Evolutionary conservation across 2,797 vertebrate species (phyloP), one percentile per base, ranked within the genome.

Genomic region (Eupleurogrammus muticus): DNA sequence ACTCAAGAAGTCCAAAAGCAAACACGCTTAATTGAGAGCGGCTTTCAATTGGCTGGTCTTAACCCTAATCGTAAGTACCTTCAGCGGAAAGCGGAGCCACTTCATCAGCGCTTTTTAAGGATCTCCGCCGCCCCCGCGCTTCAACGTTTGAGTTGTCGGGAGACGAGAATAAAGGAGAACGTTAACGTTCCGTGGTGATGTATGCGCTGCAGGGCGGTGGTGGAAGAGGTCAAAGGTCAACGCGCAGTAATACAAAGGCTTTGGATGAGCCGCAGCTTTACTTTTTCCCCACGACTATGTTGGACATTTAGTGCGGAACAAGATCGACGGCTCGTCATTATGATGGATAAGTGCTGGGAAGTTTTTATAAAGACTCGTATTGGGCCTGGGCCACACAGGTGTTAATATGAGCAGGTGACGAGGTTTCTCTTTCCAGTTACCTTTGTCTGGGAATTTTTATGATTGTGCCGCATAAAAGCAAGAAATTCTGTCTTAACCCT

Each of bases 331-430:
- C 56, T 77, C 66, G 57, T 84, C 76, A 69, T 32, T 10, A 52
- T 85, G 83, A 90, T 9, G 84, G 87, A 81, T 81, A 84, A 20
- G 57, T 40, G 65, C 21, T 54, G 51, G 34, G 44, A 57, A 65
- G 57, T 12, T 17, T 70, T 70, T 21, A 59, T 21, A n/a, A n/a
- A n/a, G n/a, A n/a, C n/a, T n/a, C n/a, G n/a, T n/a, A n/a, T n/a
- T n/a, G n/a, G n/a, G n/a, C n/a, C n/a, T n/a, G n/a, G n/a, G n/a
- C n/a, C 44, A 85, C 70, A 74, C 78, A 53, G 66, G 51, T 77
- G 76, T 86, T 85, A 66, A 54, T 32, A 71, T 63, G 21, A 65
- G 62, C 62, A 46, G 55, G 35, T 38, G 13, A 60, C 62, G 46
- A 58, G 53, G 54, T 49, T 65, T 54, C 42, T 23, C 71, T 79